Conservation (phyloP, 1,140 invertebrate genomes). For the Sitobion miscanthi region DNA sequence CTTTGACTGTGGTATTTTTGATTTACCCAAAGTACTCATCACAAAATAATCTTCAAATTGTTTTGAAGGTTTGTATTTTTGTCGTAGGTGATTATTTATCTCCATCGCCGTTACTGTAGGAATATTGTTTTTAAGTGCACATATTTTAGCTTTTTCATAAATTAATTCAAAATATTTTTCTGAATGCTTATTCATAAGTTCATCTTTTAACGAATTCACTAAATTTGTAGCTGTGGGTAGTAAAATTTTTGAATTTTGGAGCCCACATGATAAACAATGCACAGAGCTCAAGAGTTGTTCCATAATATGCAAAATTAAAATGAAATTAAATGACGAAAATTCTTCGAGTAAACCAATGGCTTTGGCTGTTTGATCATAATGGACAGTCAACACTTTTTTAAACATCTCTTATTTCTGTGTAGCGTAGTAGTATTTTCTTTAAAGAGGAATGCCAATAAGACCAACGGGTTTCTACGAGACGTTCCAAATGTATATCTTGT, state of each 20-base stretch:
- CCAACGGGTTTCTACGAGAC: no score
- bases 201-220: not conserved
- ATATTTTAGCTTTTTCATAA: not conserved
- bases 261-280: not conserved
- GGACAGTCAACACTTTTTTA: no score
- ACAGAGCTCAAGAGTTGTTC: not conserved
- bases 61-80: conserved; percentile 3
- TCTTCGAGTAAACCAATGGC: no score
- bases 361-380: no score
- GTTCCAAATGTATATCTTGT: no score
- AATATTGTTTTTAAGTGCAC: not conserved
- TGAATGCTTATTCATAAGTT: not conserved
- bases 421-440: no score
- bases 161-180: not conserved
- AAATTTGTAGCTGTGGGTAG: not conserved
- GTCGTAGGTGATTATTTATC: not conserved
- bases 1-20: not conserved
- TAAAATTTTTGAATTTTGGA: not conserved
- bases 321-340: no score
- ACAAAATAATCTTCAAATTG: not conserved
- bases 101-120: not conserved
- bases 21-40: not conserved
- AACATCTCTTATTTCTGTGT: no score
- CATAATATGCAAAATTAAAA: no score
- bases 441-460: no score